A percentile compares a stretch with the other conserved stretches of the same genome.
Evolutionary conservation across 2,113 vertebrate species (phyloP).

Genomic region (Vicugna pacos): DNA sequence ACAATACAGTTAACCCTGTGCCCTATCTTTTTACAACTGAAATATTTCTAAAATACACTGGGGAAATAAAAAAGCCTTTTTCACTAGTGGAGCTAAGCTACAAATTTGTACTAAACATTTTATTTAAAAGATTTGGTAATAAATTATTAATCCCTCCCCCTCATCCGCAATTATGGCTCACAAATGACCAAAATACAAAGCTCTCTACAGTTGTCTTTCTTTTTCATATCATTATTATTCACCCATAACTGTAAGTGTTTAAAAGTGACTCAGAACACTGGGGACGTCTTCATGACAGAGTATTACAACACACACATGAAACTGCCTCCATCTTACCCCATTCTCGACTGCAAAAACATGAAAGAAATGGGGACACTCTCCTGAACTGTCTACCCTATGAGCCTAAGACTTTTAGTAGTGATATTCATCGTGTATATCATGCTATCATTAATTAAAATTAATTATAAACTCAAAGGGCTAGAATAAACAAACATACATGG

Average conservation of each 20-base stretch:
- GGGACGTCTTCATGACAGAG: not conserved
- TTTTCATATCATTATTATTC: not conserved
- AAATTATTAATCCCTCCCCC: not conserved
- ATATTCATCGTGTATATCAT: slow-evolving; percentile 34
- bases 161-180: not conserved
- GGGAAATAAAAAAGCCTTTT: not conserved
- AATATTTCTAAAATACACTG: slow-evolving; percentile 39
- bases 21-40: not conserved
- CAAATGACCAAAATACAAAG: not conserved
- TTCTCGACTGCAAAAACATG: not conserved
- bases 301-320: not conserved
- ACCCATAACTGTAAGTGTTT: not conserved
- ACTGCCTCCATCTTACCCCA: not conserved
- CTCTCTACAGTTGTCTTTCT: not conserved
- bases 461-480: slow-evolving; percentile 21
- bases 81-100: not conserved
- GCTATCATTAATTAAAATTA: slow-evolving; percentile 41
- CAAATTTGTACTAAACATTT: not conserved
- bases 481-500: slow-evolving; percentile 19
- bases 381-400: not conserved
- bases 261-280: not conserved
- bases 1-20: not conserved
- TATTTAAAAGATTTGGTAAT: slow-evolving; percentile 13
- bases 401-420: not conserved
- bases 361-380: not conserved